These are phyloP conservation scores for Pipra filicauda DNA, from an alignment of 2,113 vertebrate species.

Conservation along the genomic window DNA sequence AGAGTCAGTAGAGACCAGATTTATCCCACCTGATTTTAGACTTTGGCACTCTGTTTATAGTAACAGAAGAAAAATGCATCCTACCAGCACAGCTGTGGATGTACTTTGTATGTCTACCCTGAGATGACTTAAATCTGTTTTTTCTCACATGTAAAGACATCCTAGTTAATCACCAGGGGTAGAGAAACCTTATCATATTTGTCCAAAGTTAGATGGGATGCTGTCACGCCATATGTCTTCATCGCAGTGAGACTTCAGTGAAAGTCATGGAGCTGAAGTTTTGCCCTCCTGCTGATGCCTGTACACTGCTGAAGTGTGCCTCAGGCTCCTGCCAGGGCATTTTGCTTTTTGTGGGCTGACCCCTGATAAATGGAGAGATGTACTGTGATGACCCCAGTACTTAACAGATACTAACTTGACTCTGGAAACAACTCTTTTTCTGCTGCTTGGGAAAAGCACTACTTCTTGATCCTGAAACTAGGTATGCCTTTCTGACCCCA, in stretches of 20 bases:
- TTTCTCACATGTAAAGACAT: neutral
- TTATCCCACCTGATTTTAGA: neutral
- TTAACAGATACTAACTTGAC: neutral
- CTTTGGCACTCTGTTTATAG: neutral
- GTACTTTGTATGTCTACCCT: neutral
- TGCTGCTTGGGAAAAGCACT: neutral
- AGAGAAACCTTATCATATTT: neutral
- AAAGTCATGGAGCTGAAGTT: neutral
- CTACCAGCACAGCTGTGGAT: neutral
- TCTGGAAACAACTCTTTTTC: neutral
- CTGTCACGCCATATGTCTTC: neutral
- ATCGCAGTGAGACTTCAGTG: neutral
- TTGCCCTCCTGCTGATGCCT: neutral
- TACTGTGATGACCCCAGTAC: neutral
- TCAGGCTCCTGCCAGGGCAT: neutral
- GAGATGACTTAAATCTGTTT: neutral
- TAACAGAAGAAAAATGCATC: neutral
- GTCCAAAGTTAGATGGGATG: neutral
- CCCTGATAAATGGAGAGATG: neutral
- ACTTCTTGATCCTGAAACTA: neutral
- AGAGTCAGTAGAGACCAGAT: neutral
- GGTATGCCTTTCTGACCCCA: neutral
- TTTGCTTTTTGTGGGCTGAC: neutral
- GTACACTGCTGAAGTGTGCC: neutral
- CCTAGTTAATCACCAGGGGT: neutral